These are phyloP conservation scores for Pogonophryne albipinna DNA, from an alignment of 2,797 vertebrate species.

Conservation along the genomic window DNA sequence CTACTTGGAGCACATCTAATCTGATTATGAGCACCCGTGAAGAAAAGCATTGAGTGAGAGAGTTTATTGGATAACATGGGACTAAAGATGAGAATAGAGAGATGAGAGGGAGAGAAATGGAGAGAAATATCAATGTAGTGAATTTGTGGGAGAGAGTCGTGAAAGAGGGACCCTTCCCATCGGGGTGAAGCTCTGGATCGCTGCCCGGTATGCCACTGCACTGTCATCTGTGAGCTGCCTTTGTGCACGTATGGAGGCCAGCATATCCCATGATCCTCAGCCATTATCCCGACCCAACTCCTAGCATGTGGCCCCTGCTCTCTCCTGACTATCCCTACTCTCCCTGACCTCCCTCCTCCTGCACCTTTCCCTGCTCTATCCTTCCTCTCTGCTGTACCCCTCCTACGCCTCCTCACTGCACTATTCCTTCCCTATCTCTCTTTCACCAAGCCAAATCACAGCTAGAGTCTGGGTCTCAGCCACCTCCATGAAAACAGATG, in stretches of 20 bases:
- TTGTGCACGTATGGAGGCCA: constrained; percentile 63
- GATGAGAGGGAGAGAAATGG: constrained; percentile 54
- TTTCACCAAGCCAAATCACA: constrained; percentile 60
- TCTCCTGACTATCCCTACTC: constrained; percentile 24
- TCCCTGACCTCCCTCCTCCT: constrained; percentile 19
- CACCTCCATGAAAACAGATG: constrained; percentile 75
- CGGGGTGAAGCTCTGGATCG: constrained; percentile 58
- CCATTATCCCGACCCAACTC: constrained; percentile 58
- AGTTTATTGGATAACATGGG: constrained; percentile 64
- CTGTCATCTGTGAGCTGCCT: constrained; percentile 72
- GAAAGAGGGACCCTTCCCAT: constrained; percentile 57
- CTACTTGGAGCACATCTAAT: constrained; percentile 80
- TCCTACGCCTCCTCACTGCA: constrained; percentile 3
- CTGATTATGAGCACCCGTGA: constrained; percentile 75
- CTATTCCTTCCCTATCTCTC: constrained; percentile 18
- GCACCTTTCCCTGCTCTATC: constrained; percentile 15
- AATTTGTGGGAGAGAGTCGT: constrained; percentile 44
- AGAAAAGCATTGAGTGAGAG: constrained; percentile 50
- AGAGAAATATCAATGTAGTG: constrained; percentile 57
- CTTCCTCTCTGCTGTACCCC: constrained; percentile 20
- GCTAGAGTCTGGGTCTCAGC: constrained; percentile 66
- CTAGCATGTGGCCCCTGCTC: constrained; percentile 52
- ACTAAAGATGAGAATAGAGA: constrained; percentile 53
- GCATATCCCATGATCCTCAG: constrained; percentile 66
- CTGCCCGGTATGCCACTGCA: constrained; percentile 68